Evolutionary conservation across 2,888 invertebrate species (phyloP).

Genomic region (Geotrupes spiniger): DNA sequence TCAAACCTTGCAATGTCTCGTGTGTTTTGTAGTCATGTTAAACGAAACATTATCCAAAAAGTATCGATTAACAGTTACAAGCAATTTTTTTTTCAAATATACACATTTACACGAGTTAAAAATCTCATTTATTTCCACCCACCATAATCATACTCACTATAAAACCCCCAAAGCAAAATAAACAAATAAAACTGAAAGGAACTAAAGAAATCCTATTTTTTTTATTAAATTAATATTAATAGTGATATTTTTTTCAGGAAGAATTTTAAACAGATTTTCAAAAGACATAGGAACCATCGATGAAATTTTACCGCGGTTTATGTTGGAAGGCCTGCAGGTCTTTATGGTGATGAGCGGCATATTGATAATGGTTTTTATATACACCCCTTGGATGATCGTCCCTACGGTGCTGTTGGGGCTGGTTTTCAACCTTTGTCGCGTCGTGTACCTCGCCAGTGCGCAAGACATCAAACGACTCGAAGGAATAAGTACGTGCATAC

Average conservation of each 20-base stretch:
- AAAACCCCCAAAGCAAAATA: too few relatives aligned
- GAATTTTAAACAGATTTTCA: conserved; percentile 80
- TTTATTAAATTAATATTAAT: not conserved
- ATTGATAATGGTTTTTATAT: conserved; percentile 67
- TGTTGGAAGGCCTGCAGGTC: conserved; percentile 63
- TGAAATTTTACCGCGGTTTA: conserved; percentile 65
- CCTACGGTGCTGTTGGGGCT: conserved; percentile 61
- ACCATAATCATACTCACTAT: too few relatives aligned
- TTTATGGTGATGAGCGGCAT: conserved; percentile 71
- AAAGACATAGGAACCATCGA: conserved; percentile 81
- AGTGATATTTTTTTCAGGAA: conserved; percentile 52
- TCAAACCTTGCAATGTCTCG: too few relatives aligned
- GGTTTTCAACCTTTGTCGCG: conserved; percentile 63
- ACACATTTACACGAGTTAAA: too few relatives aligned
- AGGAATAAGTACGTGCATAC: conserved; percentile 53
- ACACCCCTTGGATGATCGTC: conserved; percentile 66
- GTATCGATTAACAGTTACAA: too few relatives aligned
- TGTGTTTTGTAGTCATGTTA: too few relatives aligned
- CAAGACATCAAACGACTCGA: conserved; percentile 68
- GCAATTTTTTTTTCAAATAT: too few relatives aligned
- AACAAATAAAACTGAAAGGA: too few relatives aligned
- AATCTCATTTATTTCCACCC: too few relatives aligned
- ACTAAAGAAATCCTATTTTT: too few relatives aligned
- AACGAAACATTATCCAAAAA: too few relatives aligned
- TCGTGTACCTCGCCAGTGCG: conserved; percentile 68